A percentile compares a stretch with the other conserved stretches of the same genome.
These are phyloP conservation scores for Ictalurus punctatus DNA, from an alignment of 2,113 vertebrate genomes.

Conservation along the genomic window DNA sequence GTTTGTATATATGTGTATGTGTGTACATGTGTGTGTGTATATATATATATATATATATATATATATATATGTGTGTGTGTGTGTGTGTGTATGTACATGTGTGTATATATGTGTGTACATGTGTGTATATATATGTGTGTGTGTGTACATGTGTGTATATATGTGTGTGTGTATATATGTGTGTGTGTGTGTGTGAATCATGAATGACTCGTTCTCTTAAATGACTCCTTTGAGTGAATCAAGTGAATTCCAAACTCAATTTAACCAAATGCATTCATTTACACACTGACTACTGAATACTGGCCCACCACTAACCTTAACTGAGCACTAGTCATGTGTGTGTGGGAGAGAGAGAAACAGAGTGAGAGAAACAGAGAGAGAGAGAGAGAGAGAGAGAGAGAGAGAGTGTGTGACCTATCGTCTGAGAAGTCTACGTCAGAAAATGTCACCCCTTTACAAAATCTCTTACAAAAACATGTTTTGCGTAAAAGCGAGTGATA, in stretches of 20 bases:
- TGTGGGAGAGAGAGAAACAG: background rate
- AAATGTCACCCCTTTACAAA: slow-evolving; percentile 49
- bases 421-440: slow-evolving; percentile 39
- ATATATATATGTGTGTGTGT: no score
- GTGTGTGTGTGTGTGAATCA: background rate
- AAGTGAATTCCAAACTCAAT: background rate
- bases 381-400: no score
- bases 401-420: slow-evolving; percentile 48
- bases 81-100: slow-evolving; percentile 7
- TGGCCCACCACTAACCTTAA: background rate
- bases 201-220: background rate
- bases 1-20: no score
- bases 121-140: background rate
- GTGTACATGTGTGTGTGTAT: no score
- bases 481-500: slow-evolving; percentile 44
- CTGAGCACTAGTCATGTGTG: background rate
- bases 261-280: background rate
- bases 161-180: background rate
- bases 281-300: background rate
- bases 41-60: no score
- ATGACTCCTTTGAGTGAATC: background rate
- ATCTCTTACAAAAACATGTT: slow-evolving; percentile 35
- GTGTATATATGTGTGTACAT: background rate
- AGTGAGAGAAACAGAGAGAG: no score
- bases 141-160: background rate